Evolutionary conservation across 2,113 vertebrate genomes (phyloP).

Genomic region (Piprites chloris): DNA sequence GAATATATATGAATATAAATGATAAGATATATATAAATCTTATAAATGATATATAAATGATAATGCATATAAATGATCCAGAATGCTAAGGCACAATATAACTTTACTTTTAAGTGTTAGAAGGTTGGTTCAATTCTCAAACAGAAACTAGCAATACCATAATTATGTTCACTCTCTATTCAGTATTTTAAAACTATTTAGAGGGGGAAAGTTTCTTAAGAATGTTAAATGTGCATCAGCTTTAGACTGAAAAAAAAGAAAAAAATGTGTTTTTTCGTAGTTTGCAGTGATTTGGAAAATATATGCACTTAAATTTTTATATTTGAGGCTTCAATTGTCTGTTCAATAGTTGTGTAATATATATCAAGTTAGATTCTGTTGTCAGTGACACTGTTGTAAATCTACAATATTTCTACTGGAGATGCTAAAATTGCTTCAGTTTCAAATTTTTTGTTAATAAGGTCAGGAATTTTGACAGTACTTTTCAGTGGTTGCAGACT

Average conservation of each 20-base stretch:
- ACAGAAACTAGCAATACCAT: background rate
- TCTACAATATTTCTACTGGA: background rate
- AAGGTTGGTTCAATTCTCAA: background rate
- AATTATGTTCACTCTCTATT: background rate
- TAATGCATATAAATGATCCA: background rate
- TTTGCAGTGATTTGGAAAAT: background rate
- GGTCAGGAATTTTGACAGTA: background rate
- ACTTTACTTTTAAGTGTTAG: background rate
- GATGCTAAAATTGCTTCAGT: background rate
- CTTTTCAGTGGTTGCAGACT: background rate
- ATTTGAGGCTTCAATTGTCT: background rate
- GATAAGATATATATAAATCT: no score
- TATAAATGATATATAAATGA: no score
- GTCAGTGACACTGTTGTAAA: background rate
- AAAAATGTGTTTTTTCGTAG: background rate
- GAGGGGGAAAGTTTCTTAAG: background rate
- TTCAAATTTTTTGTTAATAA: background rate
- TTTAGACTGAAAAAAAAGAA: background rate
- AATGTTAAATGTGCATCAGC: background rate
- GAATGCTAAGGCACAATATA: background rate
- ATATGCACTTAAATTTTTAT: background rate
- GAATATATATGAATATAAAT: no score
- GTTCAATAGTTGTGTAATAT: background rate
- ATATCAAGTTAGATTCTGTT: background rate
- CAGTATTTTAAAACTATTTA: background rate